These are phyloP conservation scores for Pandion haliaetus DNA, from an alignment of 2,113 vertebrate genomes.

Conservation along the genomic window DNA sequence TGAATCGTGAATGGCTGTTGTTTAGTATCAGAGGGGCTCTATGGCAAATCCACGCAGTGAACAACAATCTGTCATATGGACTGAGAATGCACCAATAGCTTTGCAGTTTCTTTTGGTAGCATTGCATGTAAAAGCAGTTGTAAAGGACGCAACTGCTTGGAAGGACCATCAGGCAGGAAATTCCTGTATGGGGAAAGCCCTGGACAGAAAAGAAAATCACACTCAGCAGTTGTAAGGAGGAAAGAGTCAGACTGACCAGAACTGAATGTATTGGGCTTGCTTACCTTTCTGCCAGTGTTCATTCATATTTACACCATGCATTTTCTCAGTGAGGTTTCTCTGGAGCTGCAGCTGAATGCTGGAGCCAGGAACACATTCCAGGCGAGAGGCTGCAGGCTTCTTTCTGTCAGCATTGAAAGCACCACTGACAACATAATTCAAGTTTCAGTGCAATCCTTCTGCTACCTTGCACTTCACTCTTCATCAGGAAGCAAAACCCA, in stretches of 20 bases:
- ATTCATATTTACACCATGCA: neutral
- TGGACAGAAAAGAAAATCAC: neutral
- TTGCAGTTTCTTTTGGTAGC: neutral
- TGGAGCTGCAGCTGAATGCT: neutral
- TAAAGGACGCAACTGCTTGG: neutral
- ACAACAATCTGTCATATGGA: neutral
- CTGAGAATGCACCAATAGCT: neutral
- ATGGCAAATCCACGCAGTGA: neutral
- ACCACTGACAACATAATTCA: neutral
- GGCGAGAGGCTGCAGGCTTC: neutral
- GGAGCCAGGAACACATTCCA: neutral
- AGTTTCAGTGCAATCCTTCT: neutral
- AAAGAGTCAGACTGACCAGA: neutral
- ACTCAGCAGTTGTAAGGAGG: accelerated
- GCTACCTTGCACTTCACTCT: neutral
- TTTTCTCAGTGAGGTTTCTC: neutral
- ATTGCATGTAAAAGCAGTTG: neutral
- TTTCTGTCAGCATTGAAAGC: neutral
- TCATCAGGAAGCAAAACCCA: neutral
- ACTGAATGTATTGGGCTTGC: neutral
- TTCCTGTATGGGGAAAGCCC: neutral
- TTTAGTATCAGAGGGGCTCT: neutral
- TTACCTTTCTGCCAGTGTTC: neutral
- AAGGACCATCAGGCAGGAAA: neutral
- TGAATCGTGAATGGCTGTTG: neutral